Evolutionary conservation across 2,113 vertebrate genomes (phyloP).

Genomic region (Chamaea fasciata): DNA sequence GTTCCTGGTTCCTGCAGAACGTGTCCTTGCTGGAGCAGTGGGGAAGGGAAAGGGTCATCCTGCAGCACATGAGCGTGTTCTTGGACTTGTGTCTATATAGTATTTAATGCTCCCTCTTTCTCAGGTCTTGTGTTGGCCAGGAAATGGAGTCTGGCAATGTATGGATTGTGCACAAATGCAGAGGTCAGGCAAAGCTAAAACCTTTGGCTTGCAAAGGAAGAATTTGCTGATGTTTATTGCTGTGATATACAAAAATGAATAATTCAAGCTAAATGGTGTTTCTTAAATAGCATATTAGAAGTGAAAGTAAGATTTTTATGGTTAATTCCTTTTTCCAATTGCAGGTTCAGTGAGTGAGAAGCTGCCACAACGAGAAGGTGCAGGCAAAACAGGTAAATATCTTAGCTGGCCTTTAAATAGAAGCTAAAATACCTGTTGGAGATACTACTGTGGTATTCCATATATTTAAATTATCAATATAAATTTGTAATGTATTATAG

Average conservation of each 20-base stretch:
- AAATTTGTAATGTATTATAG: background rate
- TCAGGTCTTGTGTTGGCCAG: background rate
- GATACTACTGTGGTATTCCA: background rate
- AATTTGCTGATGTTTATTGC: background rate
- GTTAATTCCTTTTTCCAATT: background rate
- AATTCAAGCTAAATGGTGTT: background rate
- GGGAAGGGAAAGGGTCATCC: background rate
- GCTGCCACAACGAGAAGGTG: conserved; percentile 80
- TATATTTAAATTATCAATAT: background rate
- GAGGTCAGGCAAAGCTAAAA: background rate
- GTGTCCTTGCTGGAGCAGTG: background rate
- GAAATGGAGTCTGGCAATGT: background rate
- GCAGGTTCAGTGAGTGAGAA: conserved; percentile 86
- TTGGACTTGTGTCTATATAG: background rate
- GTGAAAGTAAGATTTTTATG: background rate
- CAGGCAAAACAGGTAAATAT: conserved; percentile 91
- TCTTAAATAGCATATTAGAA: background rate
- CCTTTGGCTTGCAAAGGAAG: background rate
- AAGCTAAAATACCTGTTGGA: background rate
- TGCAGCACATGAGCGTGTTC: background rate
- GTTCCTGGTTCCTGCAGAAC: background rate
- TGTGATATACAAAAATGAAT: background rate
- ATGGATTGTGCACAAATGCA: background rate
- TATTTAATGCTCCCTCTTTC: background rate
- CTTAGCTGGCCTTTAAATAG: background rate